Percentiles rank a stretch among this genome's conserved stretches.
Conservation (phyloP, 2,888 invertebrate genomes). For the Lissocephala sabroskyi region DNA sequence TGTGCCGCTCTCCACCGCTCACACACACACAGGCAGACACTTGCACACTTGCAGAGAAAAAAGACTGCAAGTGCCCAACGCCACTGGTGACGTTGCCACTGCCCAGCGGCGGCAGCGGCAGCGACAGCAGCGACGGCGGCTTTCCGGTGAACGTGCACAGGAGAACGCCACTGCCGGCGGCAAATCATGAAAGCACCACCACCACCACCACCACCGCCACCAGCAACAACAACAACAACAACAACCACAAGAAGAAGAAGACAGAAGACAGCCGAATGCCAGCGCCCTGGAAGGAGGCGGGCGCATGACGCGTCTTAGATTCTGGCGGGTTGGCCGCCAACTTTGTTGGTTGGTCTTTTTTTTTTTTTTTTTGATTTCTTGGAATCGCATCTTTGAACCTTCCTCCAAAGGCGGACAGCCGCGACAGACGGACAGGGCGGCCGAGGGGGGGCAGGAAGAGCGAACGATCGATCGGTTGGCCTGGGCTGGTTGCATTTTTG, state of each 20-base stretch:
- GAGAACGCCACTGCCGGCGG: conserved; percentile 43
- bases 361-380: conserved; percentile 47
- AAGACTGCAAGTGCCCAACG: conserved; percentile 6
- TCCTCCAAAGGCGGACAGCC: conserved; percentile 17
- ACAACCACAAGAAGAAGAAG: too few relatives aligned
- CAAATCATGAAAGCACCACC: conserved; percentile 56
- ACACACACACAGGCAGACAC: conserved; percentile 10
- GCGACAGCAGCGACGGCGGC: too few relatives aligned
- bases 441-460: too few relatives aligned
- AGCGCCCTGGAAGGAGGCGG: too few relatives aligned
- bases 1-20: not conserved
- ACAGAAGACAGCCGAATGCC: too few relatives aligned
- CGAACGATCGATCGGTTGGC: too few relatives aligned
- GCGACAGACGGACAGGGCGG: conserved; percentile 8
- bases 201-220: not conserved
- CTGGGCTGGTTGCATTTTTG: conserved; percentile 56
- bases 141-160: conserved; percentile 47
- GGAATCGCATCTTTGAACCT: conserved; percentile 60
- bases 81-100: conserved; percentile 1
- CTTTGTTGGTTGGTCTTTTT: conserved; percentile 8
- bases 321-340: conserved; percentile 11
- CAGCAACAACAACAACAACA: not conserved
- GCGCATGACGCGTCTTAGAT: conserved; percentile 5
- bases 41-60: conserved; percentile 8
- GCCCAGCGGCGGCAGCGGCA: conserved; percentile 12